Conservation (phyloP, 1,140 invertebrate species). For the Hestina assimilis region DNA sequence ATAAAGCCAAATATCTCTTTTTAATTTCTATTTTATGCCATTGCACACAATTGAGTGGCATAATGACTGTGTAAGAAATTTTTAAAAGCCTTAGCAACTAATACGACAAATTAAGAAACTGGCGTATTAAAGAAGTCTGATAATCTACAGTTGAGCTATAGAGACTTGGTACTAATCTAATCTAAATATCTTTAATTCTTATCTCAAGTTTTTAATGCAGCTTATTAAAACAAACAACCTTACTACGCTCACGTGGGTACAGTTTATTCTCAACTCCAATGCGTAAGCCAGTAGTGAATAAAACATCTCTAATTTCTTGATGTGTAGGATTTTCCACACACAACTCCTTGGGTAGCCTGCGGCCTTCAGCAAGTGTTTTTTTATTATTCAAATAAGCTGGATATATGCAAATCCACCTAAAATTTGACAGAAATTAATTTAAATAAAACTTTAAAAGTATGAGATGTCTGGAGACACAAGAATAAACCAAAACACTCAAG, state of each 20-base stretch:
- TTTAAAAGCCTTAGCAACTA: no score
- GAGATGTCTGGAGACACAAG: no score
- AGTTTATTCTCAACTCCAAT: conserved; percentile 96
- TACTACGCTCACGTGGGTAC: conserved; percentile 94
- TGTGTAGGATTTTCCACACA: conserved; percentile 96
- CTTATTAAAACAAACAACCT: conserved; percentile 68
- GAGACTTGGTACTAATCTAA: no score
- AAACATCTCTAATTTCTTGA: conserved; percentile 95
- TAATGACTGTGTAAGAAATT: no score
- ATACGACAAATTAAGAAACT: no score
- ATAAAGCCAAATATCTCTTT: no score
- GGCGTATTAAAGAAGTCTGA: no score
- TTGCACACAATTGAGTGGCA: no score
- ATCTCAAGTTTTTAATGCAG: neutral
- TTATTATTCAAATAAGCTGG: conserved; percentile 97
- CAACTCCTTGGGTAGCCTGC: conserved; percentile 89
- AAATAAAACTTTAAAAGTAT: neutral
- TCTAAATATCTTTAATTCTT: neutral
- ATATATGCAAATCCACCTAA: conserved; percentile 97
- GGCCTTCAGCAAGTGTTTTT: conserved; percentile 92
- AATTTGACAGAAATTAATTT: conserved; percentile 4
- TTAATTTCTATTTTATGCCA: no score
- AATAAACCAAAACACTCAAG: no score
- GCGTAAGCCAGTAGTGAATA: conserved; percentile 88
- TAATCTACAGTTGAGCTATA: no score